Conservation (phyloP, 2,113 vertebrate species). For the Otolemur garnettii region DNA sequence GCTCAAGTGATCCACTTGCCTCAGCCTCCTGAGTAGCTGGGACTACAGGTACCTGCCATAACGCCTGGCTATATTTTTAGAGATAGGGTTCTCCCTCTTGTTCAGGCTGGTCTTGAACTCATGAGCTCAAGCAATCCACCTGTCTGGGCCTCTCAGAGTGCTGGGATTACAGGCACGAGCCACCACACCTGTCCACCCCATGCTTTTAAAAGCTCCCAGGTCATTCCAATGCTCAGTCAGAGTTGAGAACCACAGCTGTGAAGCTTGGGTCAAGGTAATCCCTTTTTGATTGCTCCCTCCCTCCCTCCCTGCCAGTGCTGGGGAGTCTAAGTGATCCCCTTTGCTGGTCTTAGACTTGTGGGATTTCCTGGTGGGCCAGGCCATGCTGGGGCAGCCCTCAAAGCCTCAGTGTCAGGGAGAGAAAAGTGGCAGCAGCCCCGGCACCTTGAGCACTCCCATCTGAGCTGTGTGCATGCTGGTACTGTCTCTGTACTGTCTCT, state of each 20-base stretch:
- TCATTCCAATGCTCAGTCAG: neutral
- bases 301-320: neutral
- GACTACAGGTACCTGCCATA: too few relatives aligned
- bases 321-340: neutral
- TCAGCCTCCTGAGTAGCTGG: too few relatives aligned
- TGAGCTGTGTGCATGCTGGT: neutral
- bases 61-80: too few relatives aligned
- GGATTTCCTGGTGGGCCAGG: neutral
- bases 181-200: too few relatives aligned
- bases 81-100: too few relatives aligned
- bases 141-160: too few relatives aligned
- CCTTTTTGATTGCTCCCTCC: neutral
- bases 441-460: neutral
- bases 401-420: neutral
- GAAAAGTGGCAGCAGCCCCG: neutral
- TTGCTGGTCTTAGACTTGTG: neutral
- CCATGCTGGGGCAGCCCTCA: neutral
- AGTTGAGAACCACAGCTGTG: neutral
- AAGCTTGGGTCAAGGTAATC: neutral
- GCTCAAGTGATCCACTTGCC: too few relatives aligned
- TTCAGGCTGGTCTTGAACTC: too few relatives aligned
- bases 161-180: too few relatives aligned
- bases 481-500: neutral
- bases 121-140: too few relatives aligned
- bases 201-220: neutral